Evolutionary conservation across 2,888 invertebrate genomes (phyloP), one percentile per base, ranked within the genome.

Genomic region (Eilema caniola): DNA sequence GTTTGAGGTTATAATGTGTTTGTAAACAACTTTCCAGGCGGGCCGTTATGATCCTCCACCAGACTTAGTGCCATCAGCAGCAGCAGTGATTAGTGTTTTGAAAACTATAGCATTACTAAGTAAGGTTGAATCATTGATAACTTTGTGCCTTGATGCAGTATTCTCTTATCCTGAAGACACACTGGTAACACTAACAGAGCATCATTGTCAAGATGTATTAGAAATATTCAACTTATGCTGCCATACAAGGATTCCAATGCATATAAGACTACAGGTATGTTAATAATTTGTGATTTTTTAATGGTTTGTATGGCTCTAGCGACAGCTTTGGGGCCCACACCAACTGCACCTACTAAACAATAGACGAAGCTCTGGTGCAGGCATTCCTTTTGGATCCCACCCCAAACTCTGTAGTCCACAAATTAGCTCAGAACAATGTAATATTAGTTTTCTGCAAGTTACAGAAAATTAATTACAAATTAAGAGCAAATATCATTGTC

Each of bases 111-210:
- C 85, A 53, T 62, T 76, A 0, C 47, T 87, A 20, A 77, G 66
- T 37, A 88, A 85, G 60, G 78, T 85, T 7, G 87, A 87, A 4
- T 71, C 80, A 8, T 69, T 92, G 41, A 88, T 88, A 74, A 71
- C 66, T 24, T 67, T 89, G 47, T 89, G 87, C 64, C 89, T 88
- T 72, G 87, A 92, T 11, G 88, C 87, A 24, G 71, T 93, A 2
- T 53, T 86, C n/a, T 81, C 79, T n/a, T 92, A 87, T 72, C 92
- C 94, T 41, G 82, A 87, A 67, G 78, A 86, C 56, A 83, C 83
- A 25, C 79, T 91, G 3, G 73, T 82, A 53, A 75, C 76, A 20
- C 64, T 88, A 11, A 84, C 80, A 3, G 77, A 77, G 10, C 68
- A 76, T 7, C 69, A 81, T 57, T 72, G 79, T 61, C 62, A 74